These are phyloP conservation scores for Ophion obscuratus DNA, from an alignment of 2,888 invertebrate genomes.

Conservation along the genomic window DNA sequence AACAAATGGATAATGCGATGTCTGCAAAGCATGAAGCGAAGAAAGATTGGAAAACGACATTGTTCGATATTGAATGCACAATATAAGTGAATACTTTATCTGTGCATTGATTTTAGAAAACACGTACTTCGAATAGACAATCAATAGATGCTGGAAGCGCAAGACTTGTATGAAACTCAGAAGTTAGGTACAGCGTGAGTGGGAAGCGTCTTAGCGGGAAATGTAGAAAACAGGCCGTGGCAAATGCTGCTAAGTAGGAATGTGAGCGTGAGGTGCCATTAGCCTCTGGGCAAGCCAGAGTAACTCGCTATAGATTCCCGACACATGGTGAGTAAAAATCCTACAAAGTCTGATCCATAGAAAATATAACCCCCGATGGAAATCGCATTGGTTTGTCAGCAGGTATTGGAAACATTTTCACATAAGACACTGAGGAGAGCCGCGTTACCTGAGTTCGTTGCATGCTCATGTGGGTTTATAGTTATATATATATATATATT, in stretches of 20 bases:
- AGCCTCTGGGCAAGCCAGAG: background rate
- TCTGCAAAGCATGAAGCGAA: too few species aligned
- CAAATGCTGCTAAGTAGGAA: background rate
- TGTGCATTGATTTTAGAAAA: background rate
- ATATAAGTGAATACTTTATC: background rate
- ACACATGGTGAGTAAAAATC: background rate
- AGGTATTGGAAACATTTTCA: too few species aligned
- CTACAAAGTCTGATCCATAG: background rate
- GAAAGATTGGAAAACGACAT: too few species aligned
- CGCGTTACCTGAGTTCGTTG: too few species aligned
- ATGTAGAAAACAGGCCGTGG: background rate
- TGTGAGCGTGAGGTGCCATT: background rate
- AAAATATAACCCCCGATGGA: background rate
- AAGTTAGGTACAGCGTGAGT: background rate
- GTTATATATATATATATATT: too few species aligned
- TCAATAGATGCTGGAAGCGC: background rate
- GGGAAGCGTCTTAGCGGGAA: background rate
- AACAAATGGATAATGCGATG: too few species aligned
- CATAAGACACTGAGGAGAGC: too few species aligned
- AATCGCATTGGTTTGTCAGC: background rate
- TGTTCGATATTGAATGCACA: too few species aligned
- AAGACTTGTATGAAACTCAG: background rate
- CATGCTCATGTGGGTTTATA: too few species aligned
- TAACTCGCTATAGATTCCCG: background rate
- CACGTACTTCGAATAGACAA: background rate